Evolutionary conservation across 2,113 vertebrate genomes (phyloP).

Genomic region (Neogobius melanostomus): DNA sequence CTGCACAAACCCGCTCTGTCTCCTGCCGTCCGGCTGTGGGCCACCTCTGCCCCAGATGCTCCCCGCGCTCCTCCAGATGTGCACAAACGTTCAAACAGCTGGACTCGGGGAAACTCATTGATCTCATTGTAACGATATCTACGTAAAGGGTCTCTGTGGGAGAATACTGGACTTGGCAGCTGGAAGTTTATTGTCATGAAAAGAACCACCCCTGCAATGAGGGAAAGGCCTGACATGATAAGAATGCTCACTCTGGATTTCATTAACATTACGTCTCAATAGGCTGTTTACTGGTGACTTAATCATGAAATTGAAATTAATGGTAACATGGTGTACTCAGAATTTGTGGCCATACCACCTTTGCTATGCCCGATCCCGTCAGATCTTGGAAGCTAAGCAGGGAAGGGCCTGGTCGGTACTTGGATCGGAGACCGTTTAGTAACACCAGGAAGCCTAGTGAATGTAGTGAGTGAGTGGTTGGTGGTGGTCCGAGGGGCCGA

Average conservation of each 20-base stretch:
- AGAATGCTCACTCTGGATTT: neutral
- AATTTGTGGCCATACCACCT: too few relatives aligned
- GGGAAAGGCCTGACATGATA: conserved; percentile 4
- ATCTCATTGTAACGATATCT: conserved; percentile 53
- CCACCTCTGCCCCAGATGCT: conserved; percentile 60
- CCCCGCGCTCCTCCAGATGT: conserved; percentile 55
- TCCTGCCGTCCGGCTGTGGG: conserved; percentile 52
- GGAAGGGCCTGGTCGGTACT: too few relatives aligned
- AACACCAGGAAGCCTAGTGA: too few relatives aligned
- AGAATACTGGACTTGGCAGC: conserved; percentile 36
- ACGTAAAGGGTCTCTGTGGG: conserved; percentile 16
- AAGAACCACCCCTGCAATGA: conserved; percentile 9
- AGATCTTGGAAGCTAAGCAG: too few relatives aligned
- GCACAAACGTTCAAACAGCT: conserved; percentile 18
- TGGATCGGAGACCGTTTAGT: too few relatives aligned
- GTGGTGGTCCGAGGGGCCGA: too few relatives aligned
- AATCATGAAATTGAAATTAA: neutral
- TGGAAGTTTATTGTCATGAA: conserved; percentile 32
- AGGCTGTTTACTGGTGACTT: neutral
- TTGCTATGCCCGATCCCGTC: too few relatives aligned
- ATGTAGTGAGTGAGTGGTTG: too few relatives aligned
- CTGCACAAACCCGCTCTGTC: conserved; percentile 58
- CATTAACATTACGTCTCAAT: neutral
- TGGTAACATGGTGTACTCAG: neutral
- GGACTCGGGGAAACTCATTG: conserved; percentile 62